Evolutionary conservation across 2,888 invertebrate species (phyloP).

Genomic region (Brenthis hecate): DNA sequence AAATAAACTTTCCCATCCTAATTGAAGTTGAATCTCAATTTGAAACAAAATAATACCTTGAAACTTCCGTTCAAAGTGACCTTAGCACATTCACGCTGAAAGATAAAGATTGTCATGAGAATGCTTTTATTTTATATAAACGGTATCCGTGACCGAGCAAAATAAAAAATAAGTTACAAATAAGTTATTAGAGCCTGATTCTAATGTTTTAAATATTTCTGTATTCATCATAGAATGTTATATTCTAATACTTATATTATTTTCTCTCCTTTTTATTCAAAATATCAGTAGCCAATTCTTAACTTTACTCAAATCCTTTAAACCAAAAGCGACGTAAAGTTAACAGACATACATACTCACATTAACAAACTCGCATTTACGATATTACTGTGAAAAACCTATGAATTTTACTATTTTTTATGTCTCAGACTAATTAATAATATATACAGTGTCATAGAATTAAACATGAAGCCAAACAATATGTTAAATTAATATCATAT

Average conservation of each 20-base stretch:
- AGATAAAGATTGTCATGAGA: slow-evolving; percentile 22
- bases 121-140: slow-evolving; percentile 8
- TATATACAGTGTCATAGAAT: no score
- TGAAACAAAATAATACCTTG: slow-evolving; percentile 9
- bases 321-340: no score
- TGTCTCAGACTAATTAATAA: no score
- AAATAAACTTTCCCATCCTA: background rate
- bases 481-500: no score
- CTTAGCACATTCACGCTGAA: slow-evolving; percentile 22
- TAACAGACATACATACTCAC: no score
- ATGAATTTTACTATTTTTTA: no score
- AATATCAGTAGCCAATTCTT: no score
- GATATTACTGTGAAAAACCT: no score
- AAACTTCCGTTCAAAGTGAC: slow-evolving; percentile 19
- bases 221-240: background rate
- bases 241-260: background rate
- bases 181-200: background rate
- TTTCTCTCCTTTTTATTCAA: no score
- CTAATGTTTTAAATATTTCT: background rate
- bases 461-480: no score
- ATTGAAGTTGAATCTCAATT: slow-evolving; percentile 9
- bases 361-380: no score
- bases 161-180: slow-evolving; percentile 13
- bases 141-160: background rate
- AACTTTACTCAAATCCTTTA: no score